Percentiles rank a stretch among this genome's conserved stretches.
These are phyloP conservation scores for Dendrocincla fuliginosa DNA, from an alignment of 2,797 vertebrate genomes.

Conservation along the genomic window DNA sequence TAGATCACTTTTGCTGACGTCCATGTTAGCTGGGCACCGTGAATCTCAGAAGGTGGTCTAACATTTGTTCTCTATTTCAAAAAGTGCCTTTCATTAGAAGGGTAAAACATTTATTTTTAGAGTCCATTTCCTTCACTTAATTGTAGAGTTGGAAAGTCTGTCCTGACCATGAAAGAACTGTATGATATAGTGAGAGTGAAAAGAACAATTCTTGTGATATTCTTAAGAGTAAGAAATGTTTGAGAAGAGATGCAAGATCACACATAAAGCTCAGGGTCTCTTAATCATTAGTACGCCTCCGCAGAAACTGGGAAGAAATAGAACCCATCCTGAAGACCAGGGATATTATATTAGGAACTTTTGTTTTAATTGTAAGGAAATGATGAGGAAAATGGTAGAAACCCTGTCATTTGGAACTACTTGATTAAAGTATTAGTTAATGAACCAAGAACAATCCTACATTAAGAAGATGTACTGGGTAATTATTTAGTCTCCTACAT, in stretches of 20 bases:
- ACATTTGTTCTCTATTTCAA: not conserved
- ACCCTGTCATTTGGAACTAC: not conserved
- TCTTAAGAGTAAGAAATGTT: not conserved
- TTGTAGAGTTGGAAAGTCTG: not conserved
- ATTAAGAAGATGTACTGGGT: not conserved
- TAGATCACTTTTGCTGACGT: not conserved
- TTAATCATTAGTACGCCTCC: not conserved
- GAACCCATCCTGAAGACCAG: not conserved
- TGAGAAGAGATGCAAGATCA: not conserved
- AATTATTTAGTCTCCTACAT: not conserved
- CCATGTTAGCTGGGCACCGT: not conserved
- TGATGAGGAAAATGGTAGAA: not conserved
- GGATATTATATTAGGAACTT: not conserved
- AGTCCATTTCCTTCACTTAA: not conserved
- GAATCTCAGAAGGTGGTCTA: not conserved
- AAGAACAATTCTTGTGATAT: not conserved
- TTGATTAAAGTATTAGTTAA: not conserved
- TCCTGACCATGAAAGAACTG: not conserved
- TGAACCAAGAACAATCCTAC: not conserved
- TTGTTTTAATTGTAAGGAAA: not conserved
- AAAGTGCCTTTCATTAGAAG: not conserved
- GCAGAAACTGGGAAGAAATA: not conserved
- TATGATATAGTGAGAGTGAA: not conserved
- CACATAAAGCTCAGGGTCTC: not conserved
- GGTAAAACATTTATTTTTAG: not conserved